phyloP scores from a whole-genome alignment of 2,888 invertebrate genomes.

The Stomorhina lunata region DNA sequence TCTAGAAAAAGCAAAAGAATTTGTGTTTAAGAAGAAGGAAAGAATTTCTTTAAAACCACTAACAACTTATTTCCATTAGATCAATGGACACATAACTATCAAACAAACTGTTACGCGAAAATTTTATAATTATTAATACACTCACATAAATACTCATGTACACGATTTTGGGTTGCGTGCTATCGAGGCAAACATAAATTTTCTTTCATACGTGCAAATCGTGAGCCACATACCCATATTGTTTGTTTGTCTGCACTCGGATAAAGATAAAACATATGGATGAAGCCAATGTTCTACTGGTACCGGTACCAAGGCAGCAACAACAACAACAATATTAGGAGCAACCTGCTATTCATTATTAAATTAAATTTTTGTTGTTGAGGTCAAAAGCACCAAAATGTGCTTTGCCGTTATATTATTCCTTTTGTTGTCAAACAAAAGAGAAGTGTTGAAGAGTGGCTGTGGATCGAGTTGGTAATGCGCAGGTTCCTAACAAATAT shows the following conservation, averaged over 20 bases:
- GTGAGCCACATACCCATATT: neutral
- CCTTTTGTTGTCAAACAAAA: neutral
- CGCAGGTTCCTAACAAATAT: slow-evolving; percentile 12
- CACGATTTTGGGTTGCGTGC: neutral
- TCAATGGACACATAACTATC: neutral
- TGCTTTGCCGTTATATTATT: slow-evolving; percentile 6
- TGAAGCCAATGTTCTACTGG: neutral
- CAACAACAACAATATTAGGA: neutral
- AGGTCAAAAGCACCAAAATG: slow-evolving; percentile 57
- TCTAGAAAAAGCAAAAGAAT: too few species aligned
- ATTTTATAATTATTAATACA: neutral
- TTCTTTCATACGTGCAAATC: neutral
- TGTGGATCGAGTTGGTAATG: slow-evolving; percentile 2
- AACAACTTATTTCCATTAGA: too few species aligned
- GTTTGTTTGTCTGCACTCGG: slow-evolving; percentile 10
- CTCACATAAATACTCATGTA: neutral
- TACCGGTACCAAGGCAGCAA: slow-evolving; percentile 36
- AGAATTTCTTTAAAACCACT: too few species aligned
- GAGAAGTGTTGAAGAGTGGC: neutral
- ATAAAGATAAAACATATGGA: slow-evolving; percentile 14
- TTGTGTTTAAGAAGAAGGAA: too few species aligned
- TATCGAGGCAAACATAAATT: slow-evolving; percentile 17
- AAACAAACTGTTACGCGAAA: slow-evolving; percentile 16
- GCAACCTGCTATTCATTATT: slow-evolving; percentile 32
- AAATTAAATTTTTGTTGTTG: slow-evolving; percentile 42